A percentile compares a stretch with the other conserved stretches of the same genome.
phyloP scores from a whole-genome alignment of 2,888 invertebrate species.

The Leucophora obtusa region DNA sequence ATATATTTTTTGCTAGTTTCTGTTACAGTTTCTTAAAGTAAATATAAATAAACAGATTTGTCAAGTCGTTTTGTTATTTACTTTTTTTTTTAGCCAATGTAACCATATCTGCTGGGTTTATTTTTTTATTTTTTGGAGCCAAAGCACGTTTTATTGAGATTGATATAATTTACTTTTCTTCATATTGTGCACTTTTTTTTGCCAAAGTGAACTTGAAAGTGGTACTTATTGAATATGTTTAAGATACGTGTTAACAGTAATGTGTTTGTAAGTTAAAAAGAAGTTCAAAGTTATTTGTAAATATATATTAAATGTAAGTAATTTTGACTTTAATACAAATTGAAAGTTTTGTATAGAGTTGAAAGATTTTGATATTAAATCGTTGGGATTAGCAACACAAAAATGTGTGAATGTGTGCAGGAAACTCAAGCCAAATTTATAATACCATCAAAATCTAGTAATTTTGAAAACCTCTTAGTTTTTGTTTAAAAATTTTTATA shows the following conservation, averaged over 20 bases:
- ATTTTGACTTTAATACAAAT: constrained; percentile 41
- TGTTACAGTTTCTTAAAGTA: constrained; percentile 15
- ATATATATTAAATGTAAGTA: constrained; percentile 5
- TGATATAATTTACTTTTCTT: constrained; percentile 50
- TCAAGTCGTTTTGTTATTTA: constrained; percentile 55
- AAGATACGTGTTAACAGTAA: constrained; percentile 40
- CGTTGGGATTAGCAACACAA: neutral
- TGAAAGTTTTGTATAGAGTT: neutral
- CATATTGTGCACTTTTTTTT: constrained; percentile 20
- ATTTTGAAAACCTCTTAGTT: too few relatives aligned
- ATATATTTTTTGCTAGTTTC: neutral
- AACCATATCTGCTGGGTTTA: constrained; percentile 3
- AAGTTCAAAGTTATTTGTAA: constrained; percentile 28
- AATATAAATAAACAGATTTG: constrained; percentile 65
- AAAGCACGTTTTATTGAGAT: constrained; percentile 62
- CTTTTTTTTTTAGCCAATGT: constrained; percentile 18
- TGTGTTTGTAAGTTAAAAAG: constrained; percentile 1
- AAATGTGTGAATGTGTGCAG: too few relatives aligned
- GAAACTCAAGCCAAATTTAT: too few relatives aligned
- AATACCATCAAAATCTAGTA: too few relatives aligned
- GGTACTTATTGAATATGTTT: constrained; percentile 52
- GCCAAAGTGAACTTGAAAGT: constrained; percentile 58
- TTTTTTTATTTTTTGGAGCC: constrained; percentile 21
- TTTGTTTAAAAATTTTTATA: too few relatives aligned
- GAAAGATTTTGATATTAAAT: neutral